Conservation (phyloP, 2,797 vertebrate species). For the Pangasius djambal region DNA sequence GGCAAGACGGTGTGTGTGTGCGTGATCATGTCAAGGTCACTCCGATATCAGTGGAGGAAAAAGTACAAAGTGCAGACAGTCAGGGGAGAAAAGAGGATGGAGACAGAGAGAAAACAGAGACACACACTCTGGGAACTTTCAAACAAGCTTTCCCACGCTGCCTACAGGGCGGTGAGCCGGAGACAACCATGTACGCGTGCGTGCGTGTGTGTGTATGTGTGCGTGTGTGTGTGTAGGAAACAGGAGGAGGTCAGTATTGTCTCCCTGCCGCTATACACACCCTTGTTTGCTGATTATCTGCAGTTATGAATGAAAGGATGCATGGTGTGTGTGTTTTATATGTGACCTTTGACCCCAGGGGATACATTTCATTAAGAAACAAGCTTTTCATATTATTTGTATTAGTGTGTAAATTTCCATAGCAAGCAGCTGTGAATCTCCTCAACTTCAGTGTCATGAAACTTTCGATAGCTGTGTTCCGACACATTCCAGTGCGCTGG, state of each 20-base stretch:
- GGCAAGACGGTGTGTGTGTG: slow-evolving; percentile 6
- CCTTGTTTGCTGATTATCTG: slow-evolving; percentile 49
- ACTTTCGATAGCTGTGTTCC: background rate
- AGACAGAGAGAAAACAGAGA: slow-evolving; percentile 24
- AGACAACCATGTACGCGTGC: background rate
- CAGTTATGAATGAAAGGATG: slow-evolving; percentile 44
- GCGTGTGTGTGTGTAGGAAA: slow-evolving; percentile 40
- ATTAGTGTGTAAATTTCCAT: background rate
- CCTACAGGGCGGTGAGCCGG: slow-evolving; percentile 6
- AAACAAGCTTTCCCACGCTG: slow-evolving; percentile 46
- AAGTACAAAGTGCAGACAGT: slow-evolving; percentile 44
- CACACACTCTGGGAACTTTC: slow-evolving; percentile 15
- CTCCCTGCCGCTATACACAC: slow-evolving; percentile 20
- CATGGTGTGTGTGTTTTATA: background rate
- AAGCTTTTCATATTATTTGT: background rate
- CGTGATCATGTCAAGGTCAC: slow-evolving; percentile 25
- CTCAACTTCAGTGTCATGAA: background rate
- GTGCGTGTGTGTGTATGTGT: slow-evolving; percentile 17
- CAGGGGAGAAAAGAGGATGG: background rate
- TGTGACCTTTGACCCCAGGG: background rate
- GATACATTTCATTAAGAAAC: background rate
- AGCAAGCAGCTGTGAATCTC: background rate
- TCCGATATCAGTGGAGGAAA: slow-evolving; percentile 38
- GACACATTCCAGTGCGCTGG: background rate
- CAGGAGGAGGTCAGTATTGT: slow-evolving; percentile 46